phyloP scores from a whole-genome alignment of 2,888 invertebrate species.

The Euproctis similis region DNA sequence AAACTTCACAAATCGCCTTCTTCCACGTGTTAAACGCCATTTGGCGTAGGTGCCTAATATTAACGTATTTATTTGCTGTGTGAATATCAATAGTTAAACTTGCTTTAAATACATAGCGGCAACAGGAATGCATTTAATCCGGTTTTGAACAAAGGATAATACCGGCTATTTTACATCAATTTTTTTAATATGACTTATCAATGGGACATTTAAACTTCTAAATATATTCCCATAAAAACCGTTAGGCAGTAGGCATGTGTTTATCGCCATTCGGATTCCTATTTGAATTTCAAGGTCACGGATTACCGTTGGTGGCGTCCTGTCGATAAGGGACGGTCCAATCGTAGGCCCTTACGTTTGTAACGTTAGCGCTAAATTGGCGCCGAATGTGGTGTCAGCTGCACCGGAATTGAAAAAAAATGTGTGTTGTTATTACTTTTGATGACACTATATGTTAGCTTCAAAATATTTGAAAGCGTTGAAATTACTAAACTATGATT shows the following conservation, averaged over 20 bases:
- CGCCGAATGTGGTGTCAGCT: conserved; percentile 18
- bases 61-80: no score
- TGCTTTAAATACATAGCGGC: no score
- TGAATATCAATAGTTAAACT: no score
- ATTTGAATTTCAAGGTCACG: conserved; percentile 39
- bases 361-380: no score
- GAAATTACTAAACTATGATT: no score
- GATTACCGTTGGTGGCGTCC: conserved; percentile 42
- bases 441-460: no score
- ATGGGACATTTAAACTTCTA: no score
- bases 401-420: conserved; percentile 3
- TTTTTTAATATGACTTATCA: no score
- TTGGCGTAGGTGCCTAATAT: conserved; percentile 23
- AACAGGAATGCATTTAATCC: no score
- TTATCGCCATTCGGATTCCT: conserved; percentile 41
- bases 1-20: conserved; percentile 1
- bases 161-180: no score
- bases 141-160: conserved; percentile 12
- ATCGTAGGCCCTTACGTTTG: conserved; percentile 36
- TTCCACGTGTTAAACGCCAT: conserved; percentile 38
- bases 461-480: no score
- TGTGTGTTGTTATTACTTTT: no score
- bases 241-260: conserved; percentile 32
- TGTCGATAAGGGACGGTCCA: conserved; percentile 61
- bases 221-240: conserved; percentile 29